Base-by-base conservation (phyloP, 1,140 invertebrate genomes). In the Drosophila nannoptera region DNA sequence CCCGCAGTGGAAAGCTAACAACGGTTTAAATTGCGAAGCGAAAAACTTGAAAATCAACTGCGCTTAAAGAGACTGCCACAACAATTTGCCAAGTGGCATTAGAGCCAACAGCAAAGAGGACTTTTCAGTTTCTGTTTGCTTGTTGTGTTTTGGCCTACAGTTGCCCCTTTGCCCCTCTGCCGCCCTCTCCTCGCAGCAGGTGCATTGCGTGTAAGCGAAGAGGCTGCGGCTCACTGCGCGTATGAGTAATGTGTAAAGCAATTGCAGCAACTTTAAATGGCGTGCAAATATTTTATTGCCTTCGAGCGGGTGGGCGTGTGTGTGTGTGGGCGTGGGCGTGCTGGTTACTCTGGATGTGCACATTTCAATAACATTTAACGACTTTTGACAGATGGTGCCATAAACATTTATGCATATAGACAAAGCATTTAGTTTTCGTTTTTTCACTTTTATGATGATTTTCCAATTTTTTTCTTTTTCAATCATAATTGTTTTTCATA, bases 351-450 rank as follows among this genome's bases (percentile, higher is more conserved):
- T 11, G 54, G 45, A 62, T 14, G 40, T 48, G 16, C 12, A 50
- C 46, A 45, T 73, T 81, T 77, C 63, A 81, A 80, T 78, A 76
- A 56, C 48, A 80, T 75, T 78, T 65, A 78, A 80, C 75, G 77
- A 78, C 71, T 52, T 43, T 52, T 61, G 32, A 69, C 66, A 54
- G 40, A 49, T 69, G 61, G 45, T 58, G 8, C 68, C 22, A 56
- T 49, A 59, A 61, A 77, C 59, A 68, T 66, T 76, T 56, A 66
- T 61, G 38, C 31, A 49, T 56, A 64, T 43, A 36, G 61, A 49
- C 45, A 72, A 68, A 62, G 38, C 77, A 68, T 75, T 73, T 72
- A 70, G 73, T 76, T 80, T 69, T 76, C 50, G 56, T 62, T 67
- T 67, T 54, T 38, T 59, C 59, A 36, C 48, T 35, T 69, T 54